These are phyloP conservation scores for Pholis gunnellus DNA, from an alignment of 2,113 vertebrate genomes.

Conservation along the genomic window DNA sequence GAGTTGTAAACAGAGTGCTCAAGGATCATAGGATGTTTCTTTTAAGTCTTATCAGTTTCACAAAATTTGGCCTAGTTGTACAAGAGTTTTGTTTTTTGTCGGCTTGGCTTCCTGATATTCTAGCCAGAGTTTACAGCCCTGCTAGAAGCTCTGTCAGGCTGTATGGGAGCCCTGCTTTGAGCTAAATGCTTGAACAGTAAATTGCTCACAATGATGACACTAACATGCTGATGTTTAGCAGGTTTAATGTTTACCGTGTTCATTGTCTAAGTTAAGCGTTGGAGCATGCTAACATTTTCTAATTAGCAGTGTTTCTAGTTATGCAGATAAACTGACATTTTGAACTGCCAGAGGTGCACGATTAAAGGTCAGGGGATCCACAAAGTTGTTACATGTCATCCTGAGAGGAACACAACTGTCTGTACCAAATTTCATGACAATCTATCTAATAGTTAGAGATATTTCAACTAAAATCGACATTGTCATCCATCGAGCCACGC, in stretches of 20 bases:
- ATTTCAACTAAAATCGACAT: not conserved
- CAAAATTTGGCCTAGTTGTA: not conserved
- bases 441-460: not conserved
- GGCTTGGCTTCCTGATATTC: not conserved
- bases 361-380: not conserved
- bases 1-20: slow-evolving; percentile 27
- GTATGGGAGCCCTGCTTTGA: not conserved
- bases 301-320: not conserved
- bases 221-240: not conserved
- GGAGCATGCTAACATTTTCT: not conserved
- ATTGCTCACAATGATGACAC: not conserved
- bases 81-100: not conserved
- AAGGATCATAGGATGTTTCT: slow-evolving; percentile 17
- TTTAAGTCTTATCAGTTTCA: not conserved
- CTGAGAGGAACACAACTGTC: not conserved
- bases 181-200: not conserved
- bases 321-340: not conserved
- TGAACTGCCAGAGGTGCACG: not conserved
- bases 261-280: not conserved
- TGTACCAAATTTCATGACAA: not conserved
- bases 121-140: not conserved
- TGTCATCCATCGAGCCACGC: not conserved
- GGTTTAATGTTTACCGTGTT: not conserved
- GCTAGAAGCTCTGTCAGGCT: not conserved
- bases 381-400: not conserved